Percentiles rank a stretch among this genome's conserved stretches.
Conservation (phyloP, 2,888 invertebrate species). For the Ligdia adustata region DNA sequence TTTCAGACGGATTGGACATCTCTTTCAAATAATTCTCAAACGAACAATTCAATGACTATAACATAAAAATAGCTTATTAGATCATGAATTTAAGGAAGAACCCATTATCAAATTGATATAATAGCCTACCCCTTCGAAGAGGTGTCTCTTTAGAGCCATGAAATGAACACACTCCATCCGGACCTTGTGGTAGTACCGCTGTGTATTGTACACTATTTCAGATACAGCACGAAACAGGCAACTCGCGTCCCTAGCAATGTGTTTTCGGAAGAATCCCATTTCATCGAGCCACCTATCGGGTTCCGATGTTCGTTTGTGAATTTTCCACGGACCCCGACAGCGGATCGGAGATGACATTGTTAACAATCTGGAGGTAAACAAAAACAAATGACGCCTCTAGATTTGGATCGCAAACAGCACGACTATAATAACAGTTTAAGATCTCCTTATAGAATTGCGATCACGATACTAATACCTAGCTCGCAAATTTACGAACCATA, state of each 20-base stretch:
- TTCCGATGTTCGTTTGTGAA: slow-evolving; percentile 76
- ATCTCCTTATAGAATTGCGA: no score
- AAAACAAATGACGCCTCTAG: slow-evolving; percentile 75
- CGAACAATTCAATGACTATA: slow-evolving; percentile 85
- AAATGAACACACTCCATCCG: slow-evolving; percentile 89
- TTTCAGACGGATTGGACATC: slow-evolving; percentile 87
- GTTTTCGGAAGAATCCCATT: slow-evolving; percentile 93
- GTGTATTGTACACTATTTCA: slow-evolving; percentile 89
- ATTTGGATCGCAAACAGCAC: background rate
- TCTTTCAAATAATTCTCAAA: slow-evolving; percentile 88
- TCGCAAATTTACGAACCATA: slow-evolving; percentile 56
- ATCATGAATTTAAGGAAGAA: slow-evolving; percentile 15
- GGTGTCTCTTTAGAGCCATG: slow-evolving; percentile 85
- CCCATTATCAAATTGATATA: background rate
- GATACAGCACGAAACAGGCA: slow-evolving; percentile 95
- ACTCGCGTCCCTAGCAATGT: slow-evolving; percentile 93
- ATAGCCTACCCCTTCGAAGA: slow-evolving; percentile 85
- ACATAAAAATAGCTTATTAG: slow-evolving; percentile 58
- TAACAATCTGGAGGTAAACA: slow-evolving; percentile 80
- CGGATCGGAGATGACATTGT: slow-evolving; percentile 78
- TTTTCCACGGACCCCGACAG: slow-evolving; percentile 77
- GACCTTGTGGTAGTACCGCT: slow-evolving; percentile 90
- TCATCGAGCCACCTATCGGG: slow-evolving; percentile 91
- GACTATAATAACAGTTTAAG: background rate
- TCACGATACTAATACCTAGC: background rate